Base-by-base conservation (phyloP, 2,797 vertebrate species). In the Choloepus didactylus region DNA sequence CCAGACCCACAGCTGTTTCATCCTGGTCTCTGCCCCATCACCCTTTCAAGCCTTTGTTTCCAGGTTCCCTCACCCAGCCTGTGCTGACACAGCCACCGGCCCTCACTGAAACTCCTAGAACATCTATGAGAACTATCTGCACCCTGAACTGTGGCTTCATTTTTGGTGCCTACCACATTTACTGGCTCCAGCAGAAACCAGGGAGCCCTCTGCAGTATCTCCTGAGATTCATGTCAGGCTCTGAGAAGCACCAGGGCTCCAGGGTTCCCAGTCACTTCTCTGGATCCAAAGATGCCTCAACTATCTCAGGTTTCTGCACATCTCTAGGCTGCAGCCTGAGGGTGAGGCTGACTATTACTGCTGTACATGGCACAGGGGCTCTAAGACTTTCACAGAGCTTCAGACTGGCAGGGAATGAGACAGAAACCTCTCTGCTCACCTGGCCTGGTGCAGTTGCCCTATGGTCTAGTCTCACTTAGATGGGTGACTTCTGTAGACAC, bases 141-240 rank as follows among this genome's bases (percentile, higher is more conserved):
- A 67, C 79, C 49, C 75, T 89, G 56, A 41, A n/a, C n/a, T 29
- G 59, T 29, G 89, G 49, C 44, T 5, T 5, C 46, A 70, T 16
- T 62, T 44, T 16, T n/a, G 8, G 46, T 1, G 0, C 0, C 16
- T 29, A 49, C 9, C 0, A 1, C 5, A 76, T 76, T 6, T 1
- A 8, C 54, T 92, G 89, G 89, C 67, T 31, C 25, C 92, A 94
- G 83, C 64, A 86, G 38, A 86, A 21, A 3, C 76, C 15, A 8
- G 38, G 51, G 14, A 72, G 35, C 25, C 35, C 18, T 29, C 66
- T 67, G 51, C 27, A 6, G 54, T 56, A 18, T 56, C 54, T 56
- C 3, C 54, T 56, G 2, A 56, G 15, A 56, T 4, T 56, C 54
- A 18, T 18, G 54, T 56, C 54, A 18, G 54, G 18, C 16, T 19